Evolutionary conservation across 2,113 vertebrate species (phyloP).

Genomic region (Forbesichthys agassizii): DNA sequence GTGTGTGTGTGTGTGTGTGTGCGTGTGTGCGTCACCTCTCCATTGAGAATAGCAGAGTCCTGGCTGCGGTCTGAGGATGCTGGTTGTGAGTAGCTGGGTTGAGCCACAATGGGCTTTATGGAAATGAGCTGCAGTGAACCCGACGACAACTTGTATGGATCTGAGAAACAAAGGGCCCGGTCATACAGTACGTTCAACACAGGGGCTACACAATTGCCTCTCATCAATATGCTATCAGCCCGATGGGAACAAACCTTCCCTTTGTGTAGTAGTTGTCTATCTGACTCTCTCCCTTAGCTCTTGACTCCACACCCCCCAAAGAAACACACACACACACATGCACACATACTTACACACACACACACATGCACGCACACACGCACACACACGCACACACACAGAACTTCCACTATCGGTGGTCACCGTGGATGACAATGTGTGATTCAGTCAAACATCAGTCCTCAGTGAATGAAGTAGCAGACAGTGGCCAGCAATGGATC

Average conservation of each 20-base stretch:
- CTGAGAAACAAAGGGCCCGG: conserved; percentile 67
- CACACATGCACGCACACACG: conserved; percentile 4
- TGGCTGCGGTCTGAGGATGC: conserved; percentile 86
- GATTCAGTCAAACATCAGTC: conserved; percentile 74
- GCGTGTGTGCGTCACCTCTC: conserved; percentile 82
- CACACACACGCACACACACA: background rate
- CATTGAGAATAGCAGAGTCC: conserved; percentile 86
- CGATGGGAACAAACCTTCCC: conserved; percentile 19
- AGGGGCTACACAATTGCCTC: conserved; percentile 42
- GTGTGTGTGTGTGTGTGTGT: conserved; percentile 10
- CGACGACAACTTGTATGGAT: conserved; percentile 92
- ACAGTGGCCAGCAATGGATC: conserved; percentile 45
- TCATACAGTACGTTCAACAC: conserved; percentile 35
- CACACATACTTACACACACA: background rate
- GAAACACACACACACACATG: background rate
- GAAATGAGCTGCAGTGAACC: conserved; percentile 95
- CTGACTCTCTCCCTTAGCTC: background rate
- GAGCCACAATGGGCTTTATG: conserved; percentile 85
- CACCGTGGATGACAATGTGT: conserved; percentile 33
- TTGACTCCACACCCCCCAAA: conserved; percentile 7
- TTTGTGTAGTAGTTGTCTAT: no score
- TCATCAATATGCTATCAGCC: conserved; percentile 42
- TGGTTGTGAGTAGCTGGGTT: conserved; percentile 80
- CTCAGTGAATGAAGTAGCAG: conserved; percentile 45
- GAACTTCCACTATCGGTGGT: background rate